A percentile compares a stretch with the other conserved stretches of the same genome.
Evolutionary conservation across 2,797 vertebrate species (phyloP).

Genomic region (Scolopax bukidnonensis): DNA sequence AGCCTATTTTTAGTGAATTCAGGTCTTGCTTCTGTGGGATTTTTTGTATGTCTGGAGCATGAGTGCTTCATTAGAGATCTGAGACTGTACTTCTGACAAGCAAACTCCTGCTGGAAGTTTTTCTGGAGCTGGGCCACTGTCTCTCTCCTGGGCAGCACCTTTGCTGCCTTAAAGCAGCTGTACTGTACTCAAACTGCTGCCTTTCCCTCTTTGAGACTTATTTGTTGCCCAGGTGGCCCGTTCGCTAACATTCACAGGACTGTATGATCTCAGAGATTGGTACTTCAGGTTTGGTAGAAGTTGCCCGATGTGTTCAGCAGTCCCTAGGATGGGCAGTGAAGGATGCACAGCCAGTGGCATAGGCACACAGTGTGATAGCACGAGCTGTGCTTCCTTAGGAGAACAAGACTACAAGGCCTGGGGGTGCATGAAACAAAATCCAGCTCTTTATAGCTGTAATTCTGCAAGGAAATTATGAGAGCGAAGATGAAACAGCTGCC

Average conservation of each 20-base stretch:
- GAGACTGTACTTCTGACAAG: background rate
- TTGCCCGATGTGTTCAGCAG: background rate
- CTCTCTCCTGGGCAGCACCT: background rate
- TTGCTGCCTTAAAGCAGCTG: background rate
- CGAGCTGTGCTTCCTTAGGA: background rate
- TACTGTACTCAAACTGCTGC: background rate
- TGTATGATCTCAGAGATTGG: accelerated
- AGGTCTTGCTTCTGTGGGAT: background rate
- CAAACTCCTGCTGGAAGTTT: background rate
- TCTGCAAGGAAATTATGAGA: background rate
- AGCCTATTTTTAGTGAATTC: background rate
- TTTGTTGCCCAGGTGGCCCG: background rate
- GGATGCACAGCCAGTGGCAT: background rate
- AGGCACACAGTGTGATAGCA: accelerated
- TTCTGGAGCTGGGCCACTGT: background rate
- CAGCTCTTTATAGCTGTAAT: background rate
- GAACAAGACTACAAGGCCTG: background rate
- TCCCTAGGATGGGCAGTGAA: background rate
- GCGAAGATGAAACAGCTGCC: background rate
- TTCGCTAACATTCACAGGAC: background rate
- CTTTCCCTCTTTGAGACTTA: background rate
- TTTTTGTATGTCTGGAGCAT: background rate
- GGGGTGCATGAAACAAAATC: background rate
- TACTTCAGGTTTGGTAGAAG: background rate
- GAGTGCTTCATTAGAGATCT: background rate